Base-by-base conservation (phyloP, 2,113 vertebrate species). In the Hiodon tergisus region DNA sequence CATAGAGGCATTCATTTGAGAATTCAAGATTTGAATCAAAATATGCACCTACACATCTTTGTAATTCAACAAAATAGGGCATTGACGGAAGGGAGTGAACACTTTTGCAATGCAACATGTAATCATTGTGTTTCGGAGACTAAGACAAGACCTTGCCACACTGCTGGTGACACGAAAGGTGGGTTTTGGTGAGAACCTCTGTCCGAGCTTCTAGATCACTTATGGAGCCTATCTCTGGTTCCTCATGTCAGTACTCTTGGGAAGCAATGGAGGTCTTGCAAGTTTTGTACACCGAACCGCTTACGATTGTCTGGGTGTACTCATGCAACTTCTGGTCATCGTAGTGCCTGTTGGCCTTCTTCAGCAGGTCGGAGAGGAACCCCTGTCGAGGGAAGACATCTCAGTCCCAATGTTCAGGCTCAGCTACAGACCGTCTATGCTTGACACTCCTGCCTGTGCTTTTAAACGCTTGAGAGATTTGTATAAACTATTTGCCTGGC, bases 221-320 rank as follows among this genome's bases (percentile, higher is more conserved):
- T 31, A 31, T 31, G 31, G 31, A 31, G 0, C 31, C 31, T 31
- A 31, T 31, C 31, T 31, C 31, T 10, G 17, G 62, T 31, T 68
- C 6, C 5, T 52, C 14, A 13, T 48, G 5, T 68, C 14, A 52
- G 13, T 16, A 7, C 17, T 14, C 3, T 13, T n/a, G 8, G 50
- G 14, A 53, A 5, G 11, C 31, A 61, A 13, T 54, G 48, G 52
- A 16, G 48, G 69, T 53, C 3, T 53, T 11, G 60, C 57, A 55
- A 47, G n/a, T 46, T 58, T n/a, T 17, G 14, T 2, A 8, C 14
- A n/a, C 48, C 51, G 7, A 5, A 48, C 58, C 50, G 82, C 96
- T 94, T 83, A 98, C 97, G 8, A 98, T 98, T 53, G 96, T 99
- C 79, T 97, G 92, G 0, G 95, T 98, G 85, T 98, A 98, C 81